Conservation (phyloP, 2,797 vertebrate genomes). For the Lepilemur septentrionalis region DNA sequence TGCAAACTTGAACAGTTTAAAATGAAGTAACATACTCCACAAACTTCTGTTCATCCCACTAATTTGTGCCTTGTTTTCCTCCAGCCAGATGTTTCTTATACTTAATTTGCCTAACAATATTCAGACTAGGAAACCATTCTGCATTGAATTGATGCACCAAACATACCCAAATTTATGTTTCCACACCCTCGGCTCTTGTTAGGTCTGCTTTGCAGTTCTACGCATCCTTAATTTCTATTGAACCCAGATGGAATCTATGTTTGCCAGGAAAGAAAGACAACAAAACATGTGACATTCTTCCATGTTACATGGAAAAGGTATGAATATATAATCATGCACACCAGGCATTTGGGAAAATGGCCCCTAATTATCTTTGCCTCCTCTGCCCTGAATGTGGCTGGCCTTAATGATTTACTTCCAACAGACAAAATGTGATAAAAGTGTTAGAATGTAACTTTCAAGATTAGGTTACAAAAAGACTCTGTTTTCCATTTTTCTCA, state of each 20-base stretch:
- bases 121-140: conserved; percentile 60
- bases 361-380: not conserved
- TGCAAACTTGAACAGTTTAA: conserved; percentile 33
- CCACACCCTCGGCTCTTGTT: conserved; percentile 64
- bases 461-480: not conserved
- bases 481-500: not conserved
- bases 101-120: conserved; percentile 68
- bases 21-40: not conserved
- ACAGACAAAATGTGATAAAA: not conserved
- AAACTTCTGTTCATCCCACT: conserved; percentile 54
- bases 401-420: conserved; percentile 13
- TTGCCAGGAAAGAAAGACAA: conserved; percentile 61
- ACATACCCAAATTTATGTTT: conserved; percentile 60
- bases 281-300: conserved; percentile 36
- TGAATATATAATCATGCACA: conserved; percentile 11
- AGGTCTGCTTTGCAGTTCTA: conserved; percentile 59
- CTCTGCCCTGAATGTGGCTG: not conserved
- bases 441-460: not conserved
- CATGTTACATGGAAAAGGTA: not conserved
- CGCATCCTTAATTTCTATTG: conserved; percentile 63
- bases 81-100: conserved; percentile 68
- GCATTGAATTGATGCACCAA: conserved; percentile 57
- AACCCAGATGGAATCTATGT: conserved; percentile 65
- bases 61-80: conserved; percentile 65
- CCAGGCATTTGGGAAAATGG: not conserved